Evolutionary conservation across 1,140 invertebrate genomes (phyloP).

Genomic region (Sweltsa coloradensis): DNA sequence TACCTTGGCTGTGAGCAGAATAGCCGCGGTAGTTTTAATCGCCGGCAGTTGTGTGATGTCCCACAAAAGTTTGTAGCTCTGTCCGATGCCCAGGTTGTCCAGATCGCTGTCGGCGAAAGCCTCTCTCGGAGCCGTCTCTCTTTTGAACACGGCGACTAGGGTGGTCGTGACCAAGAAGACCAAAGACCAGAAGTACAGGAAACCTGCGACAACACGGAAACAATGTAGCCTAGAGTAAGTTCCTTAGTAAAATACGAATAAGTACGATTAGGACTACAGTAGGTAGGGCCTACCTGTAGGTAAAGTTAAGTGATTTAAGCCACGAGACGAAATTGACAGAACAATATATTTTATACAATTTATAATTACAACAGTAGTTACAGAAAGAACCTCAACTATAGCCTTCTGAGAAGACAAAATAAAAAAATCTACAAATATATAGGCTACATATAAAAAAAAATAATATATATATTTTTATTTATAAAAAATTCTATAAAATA

Average conservation of each 20-base stretch:
- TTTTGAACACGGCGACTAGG: constrained; percentile 79
- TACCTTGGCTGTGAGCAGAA: constrained; percentile 88
- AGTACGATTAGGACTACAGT: no score
- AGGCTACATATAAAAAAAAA: not conserved
- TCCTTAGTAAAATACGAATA: no score
- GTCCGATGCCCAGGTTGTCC: constrained; percentile 47
- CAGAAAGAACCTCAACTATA: no score
- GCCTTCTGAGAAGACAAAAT: no score
- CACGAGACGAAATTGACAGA: no score
- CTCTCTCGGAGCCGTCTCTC: constrained; percentile 40
- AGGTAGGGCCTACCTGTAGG: no score
- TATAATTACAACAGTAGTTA: no score
- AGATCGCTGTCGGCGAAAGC: constrained; percentile 35
- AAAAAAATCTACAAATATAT: constrained; percentile 13
- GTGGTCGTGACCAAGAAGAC: constrained; percentile 86
- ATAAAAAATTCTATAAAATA: no score
- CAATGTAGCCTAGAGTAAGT: no score
- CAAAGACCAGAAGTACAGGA: constrained; percentile 92
- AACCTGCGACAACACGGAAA: constrained; percentile 56
- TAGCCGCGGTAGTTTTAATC: constrained; percentile 60
- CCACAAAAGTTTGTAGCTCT: constrained; percentile 76
- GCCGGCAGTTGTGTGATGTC: constrained; percentile 75
- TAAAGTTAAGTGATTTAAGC: no score
- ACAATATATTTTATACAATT: no score
- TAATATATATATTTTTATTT: not conserved